These are phyloP conservation scores for Lacerta agilis DNA, from an alignment of 2,797 vertebrate genomes.

Conservation along the genomic window DNA sequence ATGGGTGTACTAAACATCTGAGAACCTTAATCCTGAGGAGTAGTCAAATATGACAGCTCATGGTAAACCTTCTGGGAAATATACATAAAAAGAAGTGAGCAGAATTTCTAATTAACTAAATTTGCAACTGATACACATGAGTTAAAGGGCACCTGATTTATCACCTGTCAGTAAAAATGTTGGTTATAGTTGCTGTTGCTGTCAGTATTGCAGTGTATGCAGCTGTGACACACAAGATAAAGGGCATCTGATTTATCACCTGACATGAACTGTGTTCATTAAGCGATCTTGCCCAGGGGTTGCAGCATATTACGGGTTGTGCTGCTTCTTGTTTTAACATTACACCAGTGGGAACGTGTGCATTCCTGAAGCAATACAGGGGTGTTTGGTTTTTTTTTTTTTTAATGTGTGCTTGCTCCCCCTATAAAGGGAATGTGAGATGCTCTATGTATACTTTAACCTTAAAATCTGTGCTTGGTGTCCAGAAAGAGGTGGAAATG, in stretches of 20 bases:
- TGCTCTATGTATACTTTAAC: background rate
- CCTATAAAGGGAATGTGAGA: background rate
- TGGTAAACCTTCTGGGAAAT: constrained; percentile 65
- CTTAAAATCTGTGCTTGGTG: background rate
- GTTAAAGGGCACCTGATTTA: constrained; percentile 74
- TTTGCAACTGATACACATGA: constrained; percentile 64
- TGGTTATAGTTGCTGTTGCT: constrained; percentile 52
- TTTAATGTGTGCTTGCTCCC: background rate
- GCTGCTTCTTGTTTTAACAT: background rate
- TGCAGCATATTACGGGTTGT: background rate
- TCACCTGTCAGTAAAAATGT: constrained; percentile 63
- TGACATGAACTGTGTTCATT: constrained; percentile 52
- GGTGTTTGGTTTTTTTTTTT: background rate
- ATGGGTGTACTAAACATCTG: background rate
- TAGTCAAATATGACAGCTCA: constrained; percentile 46
- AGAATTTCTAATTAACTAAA: constrained; percentile 71
- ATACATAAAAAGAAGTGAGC: constrained; percentile 53
- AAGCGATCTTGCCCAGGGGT: constrained; percentile 28
- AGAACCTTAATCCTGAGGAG: constrained; percentile 47
- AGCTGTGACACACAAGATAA: constrained; percentile 57
- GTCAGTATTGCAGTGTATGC: constrained; percentile 12
- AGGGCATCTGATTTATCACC: constrained; percentile 66
- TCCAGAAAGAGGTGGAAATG: background rate
- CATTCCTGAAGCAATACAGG: background rate
- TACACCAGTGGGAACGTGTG: background rate